Base-by-base conservation (phyloP, 2,888 invertebrate species). In the Diplolepis rosae region DNA sequence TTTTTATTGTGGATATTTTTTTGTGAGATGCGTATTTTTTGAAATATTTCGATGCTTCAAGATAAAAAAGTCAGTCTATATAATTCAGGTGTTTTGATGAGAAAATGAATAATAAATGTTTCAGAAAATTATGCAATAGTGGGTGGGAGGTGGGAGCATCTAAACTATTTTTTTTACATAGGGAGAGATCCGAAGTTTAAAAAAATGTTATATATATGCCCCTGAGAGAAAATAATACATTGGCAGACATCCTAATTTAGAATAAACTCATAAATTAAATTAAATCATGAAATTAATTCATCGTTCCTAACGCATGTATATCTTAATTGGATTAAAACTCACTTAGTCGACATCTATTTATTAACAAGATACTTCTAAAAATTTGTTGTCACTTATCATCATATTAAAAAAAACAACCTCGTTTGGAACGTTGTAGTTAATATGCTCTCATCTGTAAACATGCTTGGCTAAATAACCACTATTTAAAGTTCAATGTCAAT, bases 261-360 rank as follows among this genome's bases (percentile, higher is more conserved):
- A 42, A 42, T n/a, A 42, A 42, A 15, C 42, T 15, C 42, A 42
- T 42, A 6, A 15, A 42, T 1, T 2, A 42, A 42, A 15, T 15
- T 15, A 15, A 42, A 42, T 15, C n/a, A 42, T 15, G 15, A 42
- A n/a, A n/a, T n/a, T 42, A 56, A 56, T 56, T 56, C 56, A 56
- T 56, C 56, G 56, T 56, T 56, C 56, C 56, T 56, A 56, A 35
- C 56, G 56, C 56, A 56, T 56, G 61, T 50, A 11, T 48, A 51
- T 51, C 27, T 52, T n/a, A 24, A 28, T 22, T 50, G 7, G 27
- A 39, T 67, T 9, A 1, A 27, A 39, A 52, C 42, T 24, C 15
- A 54, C 32, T 56, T n/a, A 50, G 28, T 28, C 18, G 15, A 32
- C 51, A 27, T 51, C 54, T 54, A 68, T 39, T 67, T 50, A 51